phyloP scores from a whole-genome alignment of 2,888 invertebrate species.

The Philopedon plagiatum region DNA sequence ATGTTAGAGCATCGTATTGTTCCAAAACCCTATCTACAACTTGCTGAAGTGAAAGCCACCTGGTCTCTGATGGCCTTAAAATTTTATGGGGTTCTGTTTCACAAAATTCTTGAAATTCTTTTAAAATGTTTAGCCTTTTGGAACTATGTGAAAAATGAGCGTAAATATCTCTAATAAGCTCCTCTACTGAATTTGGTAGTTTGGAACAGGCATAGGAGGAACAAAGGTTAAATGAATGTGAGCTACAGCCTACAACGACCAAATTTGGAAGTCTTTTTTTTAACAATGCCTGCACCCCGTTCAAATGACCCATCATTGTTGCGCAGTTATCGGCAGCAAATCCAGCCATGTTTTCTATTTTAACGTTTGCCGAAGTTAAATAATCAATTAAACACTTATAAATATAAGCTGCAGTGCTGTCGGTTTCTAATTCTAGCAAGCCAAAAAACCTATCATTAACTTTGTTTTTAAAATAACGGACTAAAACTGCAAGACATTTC shows the following conservation, averaged over 20 bases:
- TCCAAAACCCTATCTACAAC: too few species aligned
- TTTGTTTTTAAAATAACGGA: slow-evolving; percentile 43
- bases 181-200: slow-evolving; percentile 19
- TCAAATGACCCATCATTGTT: slow-evolving; percentile 48
- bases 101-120: too few species aligned
- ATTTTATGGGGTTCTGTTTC: too few species aligned
- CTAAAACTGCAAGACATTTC: slow-evolving; percentile 42
- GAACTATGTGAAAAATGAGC: too few species aligned
- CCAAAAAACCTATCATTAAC: slow-evolving; percentile 41
- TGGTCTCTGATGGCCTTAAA: too few species aligned
- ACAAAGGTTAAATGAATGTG: slow-evolving; percentile 38
- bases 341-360: slow-evolving; percentile 45
- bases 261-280: too few species aligned
- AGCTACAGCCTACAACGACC: slow-evolving; percentile 38
- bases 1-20: too few species aligned
- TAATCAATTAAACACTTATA: slow-evolving; percentile 21
- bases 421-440: slow-evolving; percentile 26
- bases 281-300: too few species aligned
- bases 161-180: too few species aligned
- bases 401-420: slow-evolving; percentile 28
- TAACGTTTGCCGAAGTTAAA: slow-evolving; percentile 16
- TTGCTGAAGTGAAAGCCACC: too few species aligned
- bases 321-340: slow-evolving; percentile 46
- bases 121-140: too few species aligned
- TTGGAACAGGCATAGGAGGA: slow-evolving; percentile 33